Conservation (phyloP, 2,113 vertebrate genomes). For the Sinocyclocheilus maitianheensis region DNA sequence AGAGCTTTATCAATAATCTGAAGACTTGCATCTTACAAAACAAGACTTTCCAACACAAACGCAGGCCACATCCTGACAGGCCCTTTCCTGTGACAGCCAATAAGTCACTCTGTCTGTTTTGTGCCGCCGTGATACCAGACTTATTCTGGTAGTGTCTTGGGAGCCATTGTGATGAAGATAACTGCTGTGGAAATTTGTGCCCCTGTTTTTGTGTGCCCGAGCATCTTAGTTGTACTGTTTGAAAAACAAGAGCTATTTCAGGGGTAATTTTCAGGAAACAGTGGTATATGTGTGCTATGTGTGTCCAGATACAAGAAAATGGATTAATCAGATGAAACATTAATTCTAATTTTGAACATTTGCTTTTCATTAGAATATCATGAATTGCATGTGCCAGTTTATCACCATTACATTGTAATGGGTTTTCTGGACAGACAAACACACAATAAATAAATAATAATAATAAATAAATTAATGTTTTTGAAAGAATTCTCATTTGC, state of each 20-base stretch:
- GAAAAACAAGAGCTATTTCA: conserved; percentile 8
- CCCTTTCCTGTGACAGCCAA: conserved; percentile 38
- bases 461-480: too few relatives aligned
- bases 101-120: conserved; percentile 11
- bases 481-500: too few relatives aligned
- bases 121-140: conserved; percentile 7
- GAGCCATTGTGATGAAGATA: conserved; percentile 43
- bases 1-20: conserved; percentile 55
- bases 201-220: background rate
- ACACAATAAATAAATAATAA: too few relatives aligned
- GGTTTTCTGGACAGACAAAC: too few relatives aligned
- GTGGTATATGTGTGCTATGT: background rate
- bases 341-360: background rate
- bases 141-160: conserved; percentile 23
- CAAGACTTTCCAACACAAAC: conserved; percentile 42
- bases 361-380: background rate
- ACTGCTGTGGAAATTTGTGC: conserved; percentile 4
- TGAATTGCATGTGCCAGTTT: background rate
- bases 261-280: background rate
- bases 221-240: background rate
- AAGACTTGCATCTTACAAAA: conserved; percentile 1
- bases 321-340: background rate
- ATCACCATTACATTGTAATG: background rate
- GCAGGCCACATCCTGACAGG: conserved; percentile 48
- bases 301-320: background rate